Evolutionary conservation across 2,797 vertebrate species (phyloP).

Genomic region (Eupleurogrammus muticus): DNA sequence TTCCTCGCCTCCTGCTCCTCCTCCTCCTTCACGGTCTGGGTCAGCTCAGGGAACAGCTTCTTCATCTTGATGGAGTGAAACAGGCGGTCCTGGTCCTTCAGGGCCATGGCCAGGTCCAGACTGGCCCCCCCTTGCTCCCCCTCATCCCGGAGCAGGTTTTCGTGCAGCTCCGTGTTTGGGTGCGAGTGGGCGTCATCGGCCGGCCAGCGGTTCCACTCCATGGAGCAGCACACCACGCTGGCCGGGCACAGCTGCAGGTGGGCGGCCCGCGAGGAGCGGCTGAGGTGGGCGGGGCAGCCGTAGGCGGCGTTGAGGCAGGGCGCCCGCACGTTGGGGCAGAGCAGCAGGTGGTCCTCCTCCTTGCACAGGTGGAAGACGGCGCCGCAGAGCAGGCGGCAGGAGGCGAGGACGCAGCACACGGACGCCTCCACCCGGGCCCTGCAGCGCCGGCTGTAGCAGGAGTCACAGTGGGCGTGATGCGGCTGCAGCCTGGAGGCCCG

Average conservation of each 20-base stretch:
- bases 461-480: slow-evolving; percentile 94
- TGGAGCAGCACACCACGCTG: slow-evolving; percentile 93
- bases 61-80: slow-evolving; percentile 92
- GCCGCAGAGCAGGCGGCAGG: slow-evolving; percentile 86
- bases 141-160: slow-evolving; percentile 73
- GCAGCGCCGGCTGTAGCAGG: slow-evolving; percentile 90
- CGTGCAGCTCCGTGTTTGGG: slow-evolving; percentile 76
- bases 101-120: slow-evolving; percentile 86
- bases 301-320: slow-evolving; percentile 91
- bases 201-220: slow-evolving; percentile 98
- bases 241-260: slow-evolving; percentile 93
- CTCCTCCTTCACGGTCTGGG: slow-evolving; percentile 75
- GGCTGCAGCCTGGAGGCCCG: slow-evolving; percentile 56
- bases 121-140: slow-evolving; percentile 36
- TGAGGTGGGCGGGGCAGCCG: slow-evolving; percentile 91
- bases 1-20: slow-evolving; percentile 68
- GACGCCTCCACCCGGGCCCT: slow-evolving; percentile 70
- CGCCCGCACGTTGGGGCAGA: slow-evolving; percentile 92
- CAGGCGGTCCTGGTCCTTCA: slow-evolving; percentile 91
- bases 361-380: slow-evolving; percentile 96
- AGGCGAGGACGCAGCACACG: slow-evolving; percentile 89
- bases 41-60: slow-evolving; percentile 91
- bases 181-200: slow-evolving; percentile 84
- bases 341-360: slow-evolving; percentile 90
- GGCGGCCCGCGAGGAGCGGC: slow-evolving; percentile 87